Evolutionary conservation across 2,113 vertebrate genomes (phyloP).

Genomic region (Eulacestoma nigropectus): DNA sequence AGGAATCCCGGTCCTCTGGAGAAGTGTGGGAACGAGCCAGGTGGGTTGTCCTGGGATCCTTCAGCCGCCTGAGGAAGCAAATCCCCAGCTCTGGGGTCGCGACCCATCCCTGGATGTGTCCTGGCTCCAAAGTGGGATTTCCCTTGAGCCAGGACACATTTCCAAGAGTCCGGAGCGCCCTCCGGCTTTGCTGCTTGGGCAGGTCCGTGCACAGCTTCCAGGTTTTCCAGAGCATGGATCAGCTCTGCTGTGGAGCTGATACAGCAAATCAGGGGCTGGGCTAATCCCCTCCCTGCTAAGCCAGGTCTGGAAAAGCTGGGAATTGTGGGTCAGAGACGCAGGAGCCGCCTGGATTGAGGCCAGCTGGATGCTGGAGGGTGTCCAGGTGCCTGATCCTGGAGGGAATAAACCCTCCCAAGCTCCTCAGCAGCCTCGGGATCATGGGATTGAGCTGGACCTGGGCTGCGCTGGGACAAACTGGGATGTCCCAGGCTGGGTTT

Average conservation of each 20-base stretch:
- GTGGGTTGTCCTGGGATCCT: not conserved
- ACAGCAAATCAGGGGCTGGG: not conserved
- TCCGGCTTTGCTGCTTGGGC: not conserved
- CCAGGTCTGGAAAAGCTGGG: not conserved
- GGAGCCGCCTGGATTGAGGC: rapidly evolving
- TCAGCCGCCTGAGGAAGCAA: not conserved
- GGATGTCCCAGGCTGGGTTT: not conserved
- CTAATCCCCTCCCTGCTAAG: not conserved
- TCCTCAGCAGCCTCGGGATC: rapidly evolving
- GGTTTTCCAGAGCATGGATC: not conserved
- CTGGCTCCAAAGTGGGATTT: not conserved
- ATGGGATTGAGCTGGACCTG: not conserved
- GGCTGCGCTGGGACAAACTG: rapidly evolving
- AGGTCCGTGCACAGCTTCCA: not conserved
- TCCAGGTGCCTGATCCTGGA: not conserved
- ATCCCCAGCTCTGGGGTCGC: not conserved
- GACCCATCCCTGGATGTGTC: not conserved
- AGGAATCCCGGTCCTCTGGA: not conserved
- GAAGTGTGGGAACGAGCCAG: not conserved
- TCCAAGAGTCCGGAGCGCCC: rapidly evolving
- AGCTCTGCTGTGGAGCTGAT: not conserved
- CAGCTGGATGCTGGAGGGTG: not conserved
- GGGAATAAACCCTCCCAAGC: not conserved
- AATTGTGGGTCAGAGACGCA: rapidly evolving
- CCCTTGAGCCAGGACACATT: not conserved